Base-by-base conservation (phyloP, 2,888 invertebrate genomes). In the Bedellia somnulentella region DNA sequence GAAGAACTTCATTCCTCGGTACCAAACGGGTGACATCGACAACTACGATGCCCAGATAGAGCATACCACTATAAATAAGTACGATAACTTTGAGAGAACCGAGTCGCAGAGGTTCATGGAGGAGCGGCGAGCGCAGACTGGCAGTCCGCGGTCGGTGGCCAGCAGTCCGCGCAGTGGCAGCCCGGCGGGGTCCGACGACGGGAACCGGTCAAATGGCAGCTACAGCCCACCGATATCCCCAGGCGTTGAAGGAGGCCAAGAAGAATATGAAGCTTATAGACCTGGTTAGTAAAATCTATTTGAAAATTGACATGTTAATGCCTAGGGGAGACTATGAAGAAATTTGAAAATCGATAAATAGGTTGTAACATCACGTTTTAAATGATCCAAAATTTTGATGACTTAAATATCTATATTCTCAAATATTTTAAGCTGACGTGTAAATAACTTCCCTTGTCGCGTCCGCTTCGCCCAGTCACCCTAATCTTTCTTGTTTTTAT, bases 161-260 rank as follows among this genome's bases (percentile, higher is more conserved):
- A 52, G 75, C 37, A 54, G 57, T 35, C 63, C 52, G 2, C 52
- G 58, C 18, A 64, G 70, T 39, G 55, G 60, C 2, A 66, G 63
- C 32, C 76, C 77, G 1, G 68, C 66, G 28, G 68, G 66, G 27
- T 78, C 80, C 8, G 80, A 80, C 43, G 80, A 81, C 15, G 80
- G 79, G 3, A 80, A 80, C 35, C 57, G 80, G 33, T 85, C 78
- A 5, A 80, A 85, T 17, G 82, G 82, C 37, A 85, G 85, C 46
- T 86, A 86, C 33, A 89, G 89, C 57, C 90, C 90, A 1, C 89
- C 90, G 1, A 91, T 91, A 26, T 90, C 90, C 6, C 90, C 90
- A 0, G 90, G 90, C 2, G 89, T 89, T 17, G 91, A 91, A 50
- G 89, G 87, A 29, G 83, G 67, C 0, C 60, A 55, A 31, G 71